Evolutionary conservation across 2,888 invertebrate genomes (phyloP).

Genomic region (Galeopsomyia nigrocyanea): DNA sequence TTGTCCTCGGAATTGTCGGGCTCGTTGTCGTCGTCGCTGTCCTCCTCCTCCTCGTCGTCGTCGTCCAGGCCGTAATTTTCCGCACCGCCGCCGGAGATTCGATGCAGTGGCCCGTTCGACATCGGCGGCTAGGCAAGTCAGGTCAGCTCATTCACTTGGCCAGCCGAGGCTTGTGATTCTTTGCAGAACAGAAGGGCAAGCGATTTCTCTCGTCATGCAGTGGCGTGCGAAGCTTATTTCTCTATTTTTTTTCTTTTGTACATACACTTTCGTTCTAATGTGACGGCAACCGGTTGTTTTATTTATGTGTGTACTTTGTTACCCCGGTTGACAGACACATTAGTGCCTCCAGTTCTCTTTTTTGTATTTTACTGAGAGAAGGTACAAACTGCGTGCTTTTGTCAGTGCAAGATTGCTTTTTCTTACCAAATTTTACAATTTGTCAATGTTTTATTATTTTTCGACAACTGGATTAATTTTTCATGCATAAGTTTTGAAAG

Average conservation of each 20-base stretch:
- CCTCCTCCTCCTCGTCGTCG: constrained; percentile 80
- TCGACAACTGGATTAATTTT: no score
- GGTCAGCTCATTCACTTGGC: constrained; percentile 51
- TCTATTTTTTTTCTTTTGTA: constrained; percentile 47
- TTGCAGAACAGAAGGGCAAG: constrained; percentile 67
- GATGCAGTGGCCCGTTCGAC: constrained; percentile 55
- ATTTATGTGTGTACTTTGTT: not conserved
- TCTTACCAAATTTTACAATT: no score
- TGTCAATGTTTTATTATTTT: no score
- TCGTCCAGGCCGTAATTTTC: constrained; percentile 62
- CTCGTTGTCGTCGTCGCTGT: constrained; percentile 50
- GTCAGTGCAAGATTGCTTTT: constrained; percentile 24
- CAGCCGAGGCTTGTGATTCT: constrained; percentile 67
- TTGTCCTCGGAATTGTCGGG: constrained; percentile 39
- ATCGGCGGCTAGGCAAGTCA: constrained; percentile 66
- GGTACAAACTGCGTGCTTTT: constrained; percentile 53
- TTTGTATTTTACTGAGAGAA: constrained; percentile 41
- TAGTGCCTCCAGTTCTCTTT: constrained; percentile 17
- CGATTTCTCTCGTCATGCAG: constrained; percentile 63
- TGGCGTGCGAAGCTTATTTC: constrained; percentile 66
- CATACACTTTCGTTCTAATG: constrained; percentile 15
- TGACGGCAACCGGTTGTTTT: not conserved
- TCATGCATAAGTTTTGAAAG: no score
- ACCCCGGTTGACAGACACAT: constrained; percentile 17
- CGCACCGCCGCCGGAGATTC: constrained; percentile 55